These are phyloP conservation scores for Carlito syrichta DNA, from an alignment of 2,113 vertebrate genomes.

Conservation along the genomic window DNA sequence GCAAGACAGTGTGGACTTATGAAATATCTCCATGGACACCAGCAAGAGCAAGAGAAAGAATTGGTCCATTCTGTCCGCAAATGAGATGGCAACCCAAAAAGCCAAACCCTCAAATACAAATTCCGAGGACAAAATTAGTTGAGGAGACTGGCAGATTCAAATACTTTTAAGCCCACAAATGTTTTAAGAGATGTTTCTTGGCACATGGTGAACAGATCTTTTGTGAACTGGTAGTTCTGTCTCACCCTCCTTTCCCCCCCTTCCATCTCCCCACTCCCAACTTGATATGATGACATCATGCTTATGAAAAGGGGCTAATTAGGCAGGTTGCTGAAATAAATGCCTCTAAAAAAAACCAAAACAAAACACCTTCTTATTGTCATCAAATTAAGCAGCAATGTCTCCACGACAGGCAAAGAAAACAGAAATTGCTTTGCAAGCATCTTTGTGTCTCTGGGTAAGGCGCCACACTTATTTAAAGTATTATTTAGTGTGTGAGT, in stretches of 20 bases:
- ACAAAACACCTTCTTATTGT: slow-evolving; percentile 42
- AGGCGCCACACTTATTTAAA: background rate
- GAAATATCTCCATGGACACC: background rate
- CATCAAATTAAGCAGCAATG: slow-evolving; percentile 38
- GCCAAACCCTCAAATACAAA: slow-evolving; percentile 42
- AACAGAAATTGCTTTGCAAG: slow-evolving; percentile 11
- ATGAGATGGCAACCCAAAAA: slow-evolving; percentile 32
- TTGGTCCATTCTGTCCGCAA: background rate
- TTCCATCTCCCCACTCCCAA: slow-evolving; percentile 32
- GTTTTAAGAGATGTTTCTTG: slow-evolving; percentile 67
- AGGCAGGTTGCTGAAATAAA: slow-evolving; percentile 52
- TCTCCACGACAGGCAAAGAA: background rate
- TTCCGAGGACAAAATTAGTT: slow-evolving; percentile 57
- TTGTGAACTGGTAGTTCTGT: slow-evolving; percentile 60
- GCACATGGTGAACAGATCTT: slow-evolving; percentile 69
- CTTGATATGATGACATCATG: slow-evolving; percentile 68
- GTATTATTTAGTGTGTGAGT: background rate
- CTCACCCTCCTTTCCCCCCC: background rate
- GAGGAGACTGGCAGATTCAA: slow-evolving; percentile 56
- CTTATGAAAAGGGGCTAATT: slow-evolving; percentile 58
- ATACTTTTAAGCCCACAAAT: slow-evolving; percentile 45
- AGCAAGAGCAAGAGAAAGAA: slow-evolving; percentile 30
- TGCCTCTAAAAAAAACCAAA: slow-evolving; percentile 46
- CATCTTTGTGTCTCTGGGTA: slow-evolving; percentile 4
- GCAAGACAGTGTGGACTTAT: background rate